A percentile compares a stretch with the other conserved stretches of the same genome.
These are phyloP conservation scores for Bagarius yarrelli DNA, from an alignment of 2,113 vertebrate genomes.

Conservation along the genomic window DNA sequence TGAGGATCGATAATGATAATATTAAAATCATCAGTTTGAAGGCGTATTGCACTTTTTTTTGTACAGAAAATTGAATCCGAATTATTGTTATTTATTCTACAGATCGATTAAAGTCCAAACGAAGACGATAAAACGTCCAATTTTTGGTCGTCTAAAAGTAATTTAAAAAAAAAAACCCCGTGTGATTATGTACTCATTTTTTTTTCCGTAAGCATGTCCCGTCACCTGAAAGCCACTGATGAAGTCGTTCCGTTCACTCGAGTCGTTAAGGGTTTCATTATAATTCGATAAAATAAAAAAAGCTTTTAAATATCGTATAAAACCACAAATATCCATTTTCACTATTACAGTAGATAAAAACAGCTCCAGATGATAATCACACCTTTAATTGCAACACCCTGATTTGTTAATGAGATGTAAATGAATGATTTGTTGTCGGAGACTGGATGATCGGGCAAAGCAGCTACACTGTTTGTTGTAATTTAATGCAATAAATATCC, in stretches of 20 bases:
- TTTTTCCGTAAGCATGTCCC: neutral
- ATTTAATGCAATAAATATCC: slow-evolving; percentile 45
- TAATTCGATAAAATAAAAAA: neutral
- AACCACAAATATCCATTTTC: neutral
- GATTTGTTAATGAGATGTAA: slow-evolving; percentile 33
- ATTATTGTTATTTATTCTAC: slow-evolving; percentile 43
- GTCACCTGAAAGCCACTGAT: neutral
- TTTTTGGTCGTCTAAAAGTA: too few relatives aligned
- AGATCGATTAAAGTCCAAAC: neutral
- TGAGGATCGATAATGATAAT: neutral
- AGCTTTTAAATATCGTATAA: neutral
- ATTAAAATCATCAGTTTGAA: slow-evolving; percentile 2
- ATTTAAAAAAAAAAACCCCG: neutral
- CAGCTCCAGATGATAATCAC: neutral
- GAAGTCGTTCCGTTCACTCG: neutral
- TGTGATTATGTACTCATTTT: slow-evolving; percentile 3
- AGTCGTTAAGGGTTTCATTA: neutral
- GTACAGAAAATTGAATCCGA: slow-evolving; percentile 46
- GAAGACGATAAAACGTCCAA: too few relatives aligned
- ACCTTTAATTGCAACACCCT: slow-evolving; percentile 7
- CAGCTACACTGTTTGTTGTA: slow-evolving; percentile 26
- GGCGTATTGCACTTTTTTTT: slow-evolving; percentile 58
- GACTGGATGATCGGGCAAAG: slow-evolving; percentile 6
- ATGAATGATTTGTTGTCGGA: neutral
- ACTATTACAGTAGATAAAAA: neutral